Base-by-base conservation (phyloP, 2,113 vertebrate genomes). In the Sarotherodon lohbergeri region DNA sequence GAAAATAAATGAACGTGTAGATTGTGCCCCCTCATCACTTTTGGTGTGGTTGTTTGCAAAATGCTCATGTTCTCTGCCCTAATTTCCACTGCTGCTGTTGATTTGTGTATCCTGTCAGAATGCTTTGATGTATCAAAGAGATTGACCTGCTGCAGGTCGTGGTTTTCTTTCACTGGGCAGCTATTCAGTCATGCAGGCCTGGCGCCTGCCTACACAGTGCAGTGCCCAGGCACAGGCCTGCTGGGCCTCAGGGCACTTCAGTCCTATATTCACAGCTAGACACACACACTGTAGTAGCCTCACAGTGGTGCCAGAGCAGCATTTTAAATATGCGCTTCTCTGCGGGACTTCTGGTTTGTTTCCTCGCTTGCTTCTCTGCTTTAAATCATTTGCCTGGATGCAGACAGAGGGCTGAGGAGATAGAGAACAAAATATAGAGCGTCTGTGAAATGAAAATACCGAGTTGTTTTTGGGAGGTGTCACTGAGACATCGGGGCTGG, bases 41-140 rank as follows among this genome's bases (percentile, higher is more conserved):
- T 89, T 93, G 92, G 89, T 91, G 88, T 83, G 88, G 83, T 86
- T 91, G 89, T 90, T 94, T 94, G 86, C 87, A 91, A 90, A 93
- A 89, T 36, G 48, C 76, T 90, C 41, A 61, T 10, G 29, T 78
- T 79, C 86, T 68, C 27, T 13, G 73, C 89, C 68, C 82, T 91
- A 89, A 93, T 94, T 93, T 91, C 76, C 87, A 82, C 87, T 79
- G 82, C 76, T 81, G 84, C 91, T 91, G 92, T 94, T 95, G 88
- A 92, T 93, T 93, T 95, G 88, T 90, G 68, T 84, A 90, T 96
- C 93, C 94, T 90, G 91, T 92, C 55, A 57, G 81, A 41, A 19
- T 2, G 32, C 92, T 95, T 95, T 95, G 90, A 96, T 94, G 93
- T 94, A 91, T 90, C 86, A 84, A 84, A 89, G 71, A 84, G 81